A percentile compares a stretch with the other conserved stretches of the same genome.
These are phyloP conservation scores for Xestia ashworthii DNA, from an alignment of 2,888 invertebrate species.

Conservation along the genomic window DNA sequence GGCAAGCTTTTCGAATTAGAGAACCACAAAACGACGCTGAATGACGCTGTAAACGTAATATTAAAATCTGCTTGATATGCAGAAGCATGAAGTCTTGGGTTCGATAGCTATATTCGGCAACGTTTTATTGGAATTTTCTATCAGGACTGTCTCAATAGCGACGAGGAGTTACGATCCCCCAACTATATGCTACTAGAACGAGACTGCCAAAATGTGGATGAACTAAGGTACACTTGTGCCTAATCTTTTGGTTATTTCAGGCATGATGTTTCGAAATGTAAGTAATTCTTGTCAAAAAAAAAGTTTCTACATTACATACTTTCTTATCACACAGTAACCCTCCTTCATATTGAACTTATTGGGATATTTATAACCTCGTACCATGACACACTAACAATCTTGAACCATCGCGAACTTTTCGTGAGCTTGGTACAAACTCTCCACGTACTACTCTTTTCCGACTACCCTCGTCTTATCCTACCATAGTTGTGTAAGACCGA, in stretches of 20 bases:
- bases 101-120: not conserved
- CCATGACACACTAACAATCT: not conserved
- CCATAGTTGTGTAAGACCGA: not conserved
- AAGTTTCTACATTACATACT: not conserved
- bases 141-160: not conserved
- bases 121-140: not conserved
- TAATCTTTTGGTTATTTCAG: not conserved
- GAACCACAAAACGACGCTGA: not conserved
- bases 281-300: not conserved
- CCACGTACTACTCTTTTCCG: constrained; percentile 70
- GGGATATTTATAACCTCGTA: constrained; percentile 3
- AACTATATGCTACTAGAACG: not conserved
- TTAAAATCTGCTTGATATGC: not conserved
- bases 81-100: not conserved
- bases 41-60: not conserved
- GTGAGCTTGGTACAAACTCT: not conserved
- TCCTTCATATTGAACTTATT: not conserved
- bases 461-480: constrained; percentile 53
- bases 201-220: not conserved
- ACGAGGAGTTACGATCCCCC: not conserved
- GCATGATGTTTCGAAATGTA: not conserved
- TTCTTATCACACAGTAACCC: not conserved
- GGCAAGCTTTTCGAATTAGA: rapidly evolving
- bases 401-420: constrained; percentile 27
- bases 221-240: not conserved